phyloP scores from a whole-genome alignment of 2,888 invertebrate genomes.

The Isoperla grammatica region DNA sequence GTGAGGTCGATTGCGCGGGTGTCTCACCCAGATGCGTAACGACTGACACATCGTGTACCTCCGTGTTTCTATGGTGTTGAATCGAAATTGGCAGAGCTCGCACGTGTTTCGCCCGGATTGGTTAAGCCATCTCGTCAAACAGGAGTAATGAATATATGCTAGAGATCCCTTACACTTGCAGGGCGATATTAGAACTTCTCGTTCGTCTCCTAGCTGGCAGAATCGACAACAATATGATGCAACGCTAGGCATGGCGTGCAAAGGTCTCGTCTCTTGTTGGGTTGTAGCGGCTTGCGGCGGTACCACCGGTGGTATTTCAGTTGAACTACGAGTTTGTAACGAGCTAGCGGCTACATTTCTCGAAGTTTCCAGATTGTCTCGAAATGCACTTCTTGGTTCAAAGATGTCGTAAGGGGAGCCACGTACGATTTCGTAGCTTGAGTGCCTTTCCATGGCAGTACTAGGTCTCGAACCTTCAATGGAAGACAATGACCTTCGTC shows the following conservation, averaged over 20 bases:
- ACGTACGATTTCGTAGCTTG: too few species aligned
- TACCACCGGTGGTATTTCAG: too few species aligned
- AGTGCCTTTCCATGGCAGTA: too few species aligned
- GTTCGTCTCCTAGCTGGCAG: conserved; percentile 7
- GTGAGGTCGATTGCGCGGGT: not conserved
- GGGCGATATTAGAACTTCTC: conserved; percentile 7
- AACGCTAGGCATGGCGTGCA: not conserved
- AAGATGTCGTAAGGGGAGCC: too few species aligned
- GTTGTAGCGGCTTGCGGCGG: not conserved
- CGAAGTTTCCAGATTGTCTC: too few species aligned
- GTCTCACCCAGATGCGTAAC: not conserved
- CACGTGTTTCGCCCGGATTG: conserved; percentile 13
- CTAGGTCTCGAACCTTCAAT: too few species aligned
- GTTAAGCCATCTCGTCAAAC: conserved; percentile 13
- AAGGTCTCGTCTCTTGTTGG: not conserved
- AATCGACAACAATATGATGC: conserved; percentile 9
- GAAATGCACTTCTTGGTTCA: too few species aligned
- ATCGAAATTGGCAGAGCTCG: conserved; percentile 13
- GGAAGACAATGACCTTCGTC: too few species aligned
- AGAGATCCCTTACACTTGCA: conserved; percentile 17
- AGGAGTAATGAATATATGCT: conserved; percentile 11
- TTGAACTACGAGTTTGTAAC: too few species aligned
- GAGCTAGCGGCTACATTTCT: too few species aligned
- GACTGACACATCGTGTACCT: conserved; percentile 8
- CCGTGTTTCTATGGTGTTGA: conserved; percentile 10